phyloP scores from a whole-genome alignment of 1,140 invertebrate genomes.

The Sarcophaga bullata region DNA sequence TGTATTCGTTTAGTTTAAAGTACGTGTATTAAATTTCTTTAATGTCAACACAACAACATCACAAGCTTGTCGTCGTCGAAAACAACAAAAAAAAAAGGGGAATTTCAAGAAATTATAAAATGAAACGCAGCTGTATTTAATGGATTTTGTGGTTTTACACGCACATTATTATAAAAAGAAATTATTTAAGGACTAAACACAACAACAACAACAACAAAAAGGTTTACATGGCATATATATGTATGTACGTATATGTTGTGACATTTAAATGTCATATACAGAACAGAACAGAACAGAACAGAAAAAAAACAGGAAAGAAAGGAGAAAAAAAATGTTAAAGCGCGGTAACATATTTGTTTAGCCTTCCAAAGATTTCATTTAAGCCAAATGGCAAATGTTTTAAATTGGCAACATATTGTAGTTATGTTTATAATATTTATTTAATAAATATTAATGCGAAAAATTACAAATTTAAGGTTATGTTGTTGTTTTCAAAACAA shows the following conservation, averaged over 20 bases:
- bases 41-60: no score
- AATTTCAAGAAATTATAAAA: constrained; percentile 7
- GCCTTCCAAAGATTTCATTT: not conserved
- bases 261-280: constrained; percentile 18
- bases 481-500: no score
- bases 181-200: not conserved
- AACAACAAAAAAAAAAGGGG: not conserved
- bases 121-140: not conserved
- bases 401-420: constrained; percentile 2
- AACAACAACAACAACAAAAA: not conserved
- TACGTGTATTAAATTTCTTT: no score
- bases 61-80: no score
- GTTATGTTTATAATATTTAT: not conserved
- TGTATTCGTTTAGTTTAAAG: no score
- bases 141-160: constrained; percentile 17
- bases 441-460: constrained; percentile 17
- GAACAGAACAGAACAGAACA: no score
- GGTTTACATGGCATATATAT: not conserved
- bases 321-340: no score
- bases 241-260: not conserved
- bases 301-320: no score
- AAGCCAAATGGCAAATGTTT: not conserved
- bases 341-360: not conserved
- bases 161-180: constrained; percentile 14
- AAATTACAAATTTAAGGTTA: not conserved